Conservation (phyloP, 2,113 vertebrate species). For the Alces alces region DNA sequence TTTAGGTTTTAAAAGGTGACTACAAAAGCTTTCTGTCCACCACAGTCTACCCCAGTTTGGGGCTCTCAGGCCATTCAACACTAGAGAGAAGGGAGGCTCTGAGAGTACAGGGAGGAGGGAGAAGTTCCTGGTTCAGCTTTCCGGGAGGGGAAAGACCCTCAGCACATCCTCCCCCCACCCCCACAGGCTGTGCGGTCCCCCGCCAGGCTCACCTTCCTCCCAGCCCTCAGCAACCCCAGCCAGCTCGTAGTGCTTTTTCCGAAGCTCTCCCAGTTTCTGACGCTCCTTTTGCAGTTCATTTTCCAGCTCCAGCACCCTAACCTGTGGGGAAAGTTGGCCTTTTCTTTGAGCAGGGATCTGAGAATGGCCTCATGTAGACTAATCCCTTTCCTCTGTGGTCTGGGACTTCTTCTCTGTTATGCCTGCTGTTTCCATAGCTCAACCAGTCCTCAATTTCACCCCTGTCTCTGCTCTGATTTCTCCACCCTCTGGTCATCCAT, state of each 20-base stretch:
- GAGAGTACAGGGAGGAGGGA: background rate
- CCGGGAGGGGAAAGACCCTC: background rate
- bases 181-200: fast-evolving
- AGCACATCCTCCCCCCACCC: background rate
- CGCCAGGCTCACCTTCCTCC: slow-evolving; percentile 82
- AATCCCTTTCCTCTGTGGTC: background rate
- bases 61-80: background rate
- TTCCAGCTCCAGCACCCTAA: slow-evolving; percentile 94
- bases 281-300: slow-evolving; percentile 94
- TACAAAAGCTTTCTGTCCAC: background rate
- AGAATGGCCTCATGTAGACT: background rate
- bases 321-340: slow-evolving; percentile 77
- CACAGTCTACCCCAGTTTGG: background rate
- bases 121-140: too few relatives aligned
- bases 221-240: slow-evolving; percentile 94
- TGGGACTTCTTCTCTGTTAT: background rate
- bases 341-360: background rate
- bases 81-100: background rate
- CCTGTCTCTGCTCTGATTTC: background rate
- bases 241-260: slow-evolving; percentile 97
- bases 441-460: background rate
- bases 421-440: background rate
- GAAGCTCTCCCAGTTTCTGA: slow-evolving; percentile 92
- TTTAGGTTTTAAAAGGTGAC: background rate
- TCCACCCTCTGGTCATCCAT: background rate